Evolutionary conservation across 64 coral and sea anemone species (phyloP).

Genomic region (Pachyseris speciosa): DNA sequence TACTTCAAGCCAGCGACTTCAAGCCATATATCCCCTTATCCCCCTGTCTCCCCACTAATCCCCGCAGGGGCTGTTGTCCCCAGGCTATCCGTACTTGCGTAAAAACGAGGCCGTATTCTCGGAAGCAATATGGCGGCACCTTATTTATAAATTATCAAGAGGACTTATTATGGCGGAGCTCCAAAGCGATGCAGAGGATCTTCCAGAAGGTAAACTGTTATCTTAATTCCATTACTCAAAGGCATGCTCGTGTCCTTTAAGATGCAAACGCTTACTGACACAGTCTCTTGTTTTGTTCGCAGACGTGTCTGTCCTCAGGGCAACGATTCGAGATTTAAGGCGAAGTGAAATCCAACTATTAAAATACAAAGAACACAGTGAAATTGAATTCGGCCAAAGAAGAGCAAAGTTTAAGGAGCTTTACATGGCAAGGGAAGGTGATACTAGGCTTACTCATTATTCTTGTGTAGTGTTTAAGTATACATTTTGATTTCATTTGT

Average conservation of each 20-base stretch:
- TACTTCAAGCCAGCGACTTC: no score
- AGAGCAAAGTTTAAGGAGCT: conserved; percentile 94
- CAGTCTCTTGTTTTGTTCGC: not conserved
- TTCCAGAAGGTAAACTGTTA: conserved; percentile 36
- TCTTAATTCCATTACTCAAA: not conserved
- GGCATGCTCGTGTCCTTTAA: not conserved
- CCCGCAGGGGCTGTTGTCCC: not conserved
- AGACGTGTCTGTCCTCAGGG: conserved; percentile 71
- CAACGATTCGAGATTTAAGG: conserved; percentile 54
- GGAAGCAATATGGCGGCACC: conserved; percentile 10
- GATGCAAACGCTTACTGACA: not conserved
- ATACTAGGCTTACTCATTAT: not conserved
- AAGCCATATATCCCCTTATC: no score
- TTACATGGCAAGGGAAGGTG: conserved; percentile 91
- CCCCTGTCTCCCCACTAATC: no score
- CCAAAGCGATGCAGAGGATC: not conserved
- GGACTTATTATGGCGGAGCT: not conserved
- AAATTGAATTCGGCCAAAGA: conserved; percentile 96
- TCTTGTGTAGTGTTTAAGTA: not conserved
- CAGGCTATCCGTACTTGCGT: not conserved
- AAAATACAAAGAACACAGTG: conserved; percentile 66
- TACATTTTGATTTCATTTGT: no score
- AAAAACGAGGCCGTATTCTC: not conserved
- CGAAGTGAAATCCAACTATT: conserved; percentile 68
- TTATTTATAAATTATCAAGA: conserved; percentile 13